phyloP scores from a whole-genome alignment of 2,888 invertebrate species.

The Beris morrisii region DNA sequence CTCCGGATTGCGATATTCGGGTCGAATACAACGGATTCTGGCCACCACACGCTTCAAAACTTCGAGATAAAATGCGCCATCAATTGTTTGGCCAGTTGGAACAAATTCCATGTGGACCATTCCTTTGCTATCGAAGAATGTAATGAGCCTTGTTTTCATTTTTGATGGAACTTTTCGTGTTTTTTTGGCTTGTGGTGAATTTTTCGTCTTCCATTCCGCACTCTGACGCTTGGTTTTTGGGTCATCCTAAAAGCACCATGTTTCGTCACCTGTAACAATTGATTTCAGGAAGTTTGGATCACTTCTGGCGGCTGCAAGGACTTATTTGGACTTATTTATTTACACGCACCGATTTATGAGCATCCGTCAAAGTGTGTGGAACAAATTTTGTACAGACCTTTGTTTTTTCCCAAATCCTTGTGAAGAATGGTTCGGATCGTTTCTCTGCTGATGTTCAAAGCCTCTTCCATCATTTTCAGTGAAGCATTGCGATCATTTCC shows the following conservation, averaged over 20 bases:
- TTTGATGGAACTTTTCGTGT: constrained; percentile 8
- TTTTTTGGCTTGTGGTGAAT: constrained; percentile 20
- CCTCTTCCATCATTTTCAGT: constrained; percentile 14
- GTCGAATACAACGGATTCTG: no score
- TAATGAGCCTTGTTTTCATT: constrained; percentile 32
- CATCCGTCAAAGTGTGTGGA: constrained; percentile 28
- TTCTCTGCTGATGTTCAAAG: constrained; percentile 6
- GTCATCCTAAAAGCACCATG: no score
- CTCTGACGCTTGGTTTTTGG: no score
- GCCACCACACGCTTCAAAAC: no score
- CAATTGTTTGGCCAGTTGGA: constrained; percentile 23
- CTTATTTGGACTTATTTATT: constrained; percentile 33
- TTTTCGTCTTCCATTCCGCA: no score
- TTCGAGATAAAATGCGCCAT: no score
- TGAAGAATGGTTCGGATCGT: not conserved
- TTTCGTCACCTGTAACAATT: constrained; percentile 29
- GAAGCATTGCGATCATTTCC: not conserved
- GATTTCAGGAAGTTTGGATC: constrained; percentile 28
- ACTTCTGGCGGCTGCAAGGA: constrained; percentile 23
- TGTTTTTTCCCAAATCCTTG: constrained; percentile 12
- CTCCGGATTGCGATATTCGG: no score
- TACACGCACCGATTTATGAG: constrained; percentile 30
- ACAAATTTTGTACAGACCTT: constrained; percentile 28
- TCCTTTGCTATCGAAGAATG: constrained; percentile 34
- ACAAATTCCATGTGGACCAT: constrained; percentile 33